These are phyloP conservation scores for Mastacembelus armatus DNA, from an alignment of 2,797 vertebrate genomes.

Conservation along the genomic window DNA sequence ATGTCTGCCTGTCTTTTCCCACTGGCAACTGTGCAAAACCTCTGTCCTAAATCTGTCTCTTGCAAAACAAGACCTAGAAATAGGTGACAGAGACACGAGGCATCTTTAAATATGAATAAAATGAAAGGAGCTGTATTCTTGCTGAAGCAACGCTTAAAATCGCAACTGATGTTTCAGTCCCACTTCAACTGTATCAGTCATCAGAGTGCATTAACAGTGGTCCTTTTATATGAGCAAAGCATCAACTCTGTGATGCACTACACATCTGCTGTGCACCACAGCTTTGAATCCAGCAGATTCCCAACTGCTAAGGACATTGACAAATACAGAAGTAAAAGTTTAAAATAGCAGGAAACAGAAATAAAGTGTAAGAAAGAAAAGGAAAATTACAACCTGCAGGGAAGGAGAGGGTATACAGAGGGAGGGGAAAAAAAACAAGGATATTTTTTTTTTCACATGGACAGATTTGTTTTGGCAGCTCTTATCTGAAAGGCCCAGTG, in stretches of 20 bases:
- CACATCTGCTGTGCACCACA: no score
- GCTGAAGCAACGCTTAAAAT: slow-evolving; percentile 8
- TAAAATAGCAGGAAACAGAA: background rate
- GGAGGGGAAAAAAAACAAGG: background rate
- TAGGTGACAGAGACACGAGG: slow-evolving; percentile 11
- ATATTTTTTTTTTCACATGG: background rate
- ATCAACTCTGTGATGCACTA: background rate
- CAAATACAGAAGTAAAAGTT: background rate
- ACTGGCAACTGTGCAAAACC: slow-evolving; percentile 17
- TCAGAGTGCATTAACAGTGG: slow-evolving; percentile 26
- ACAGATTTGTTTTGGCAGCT: background rate
- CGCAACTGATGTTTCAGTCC: slow-evolving; percentile 7
- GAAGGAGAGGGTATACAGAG: background rate
- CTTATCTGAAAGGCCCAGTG: slow-evolving; percentile 24
- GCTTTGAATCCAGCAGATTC: slow-evolving; percentile 14
- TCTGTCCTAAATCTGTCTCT: slow-evolving; percentile 40
- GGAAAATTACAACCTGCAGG: background rate
- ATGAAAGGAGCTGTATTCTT: slow-evolving; percentile 9
- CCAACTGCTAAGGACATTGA: background rate
- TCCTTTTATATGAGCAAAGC: slow-evolving; percentile 1
- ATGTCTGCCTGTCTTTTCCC: slow-evolving; percentile 11
- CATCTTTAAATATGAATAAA: slow-evolving; percentile 40
- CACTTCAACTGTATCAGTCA: slow-evolving; percentile 22
- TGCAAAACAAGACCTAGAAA: slow-evolving; percentile 21
- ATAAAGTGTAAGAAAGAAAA: background rate